These are phyloP conservation scores for Tragelaphus imberbis DNA, from an alignment of 2,113 vertebrate genomes.

Conservation along the genomic window DNA sequence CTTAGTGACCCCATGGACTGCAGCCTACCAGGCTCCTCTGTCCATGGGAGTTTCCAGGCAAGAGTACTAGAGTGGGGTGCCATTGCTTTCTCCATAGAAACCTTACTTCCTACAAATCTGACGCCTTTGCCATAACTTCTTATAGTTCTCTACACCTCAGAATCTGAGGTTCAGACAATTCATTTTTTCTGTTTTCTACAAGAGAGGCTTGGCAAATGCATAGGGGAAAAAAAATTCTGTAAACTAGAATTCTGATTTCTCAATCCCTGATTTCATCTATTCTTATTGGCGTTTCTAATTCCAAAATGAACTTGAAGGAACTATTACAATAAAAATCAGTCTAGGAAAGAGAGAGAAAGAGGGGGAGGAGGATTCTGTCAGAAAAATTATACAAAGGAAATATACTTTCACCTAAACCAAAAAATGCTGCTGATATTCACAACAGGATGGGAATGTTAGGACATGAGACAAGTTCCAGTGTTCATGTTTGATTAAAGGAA, in stretches of 20 bases:
- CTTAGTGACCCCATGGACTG: too few species aligned
- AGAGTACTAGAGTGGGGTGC: too few species aligned
- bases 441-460: neutral
- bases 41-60: too few species aligned
- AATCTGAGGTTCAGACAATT: neutral
- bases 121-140: fast-evolving
- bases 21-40: too few species aligned
- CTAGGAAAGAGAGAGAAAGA: too few species aligned
- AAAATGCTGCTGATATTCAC: neutral
- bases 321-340: neutral
- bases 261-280: neutral
- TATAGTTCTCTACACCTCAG: neutral
- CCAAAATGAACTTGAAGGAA: neutral
- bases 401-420: too few species aligned
- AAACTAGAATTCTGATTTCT: neutral
- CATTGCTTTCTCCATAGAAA: too few species aligned
- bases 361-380: neutral
- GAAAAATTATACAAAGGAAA: neutral
- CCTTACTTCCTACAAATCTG: neutral
- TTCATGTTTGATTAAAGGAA: neutral
- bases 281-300: neutral
- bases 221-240: neutral
- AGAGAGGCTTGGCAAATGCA: neutral
- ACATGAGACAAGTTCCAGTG: neutral
- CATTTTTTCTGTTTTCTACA: neutral